A percentile compares a stretch with the other conserved stretches of the same genome.
phyloP scores from a whole-genome alignment of 2,113 vertebrate species.

The Aldabrachelys gigantea region DNA sequence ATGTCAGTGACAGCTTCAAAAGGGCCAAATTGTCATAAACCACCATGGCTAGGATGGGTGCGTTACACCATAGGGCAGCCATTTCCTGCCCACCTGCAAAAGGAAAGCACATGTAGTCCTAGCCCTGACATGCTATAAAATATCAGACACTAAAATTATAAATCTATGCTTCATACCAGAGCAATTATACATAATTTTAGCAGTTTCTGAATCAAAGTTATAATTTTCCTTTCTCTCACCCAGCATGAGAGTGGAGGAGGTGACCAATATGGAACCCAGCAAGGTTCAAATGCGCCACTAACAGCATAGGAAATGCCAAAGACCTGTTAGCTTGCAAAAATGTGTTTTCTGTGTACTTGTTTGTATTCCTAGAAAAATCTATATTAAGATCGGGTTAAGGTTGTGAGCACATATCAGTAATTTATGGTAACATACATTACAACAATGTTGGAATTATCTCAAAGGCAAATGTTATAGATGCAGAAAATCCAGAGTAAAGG shows the following conservation, averaged over 20 bases:
- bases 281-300: neutral
- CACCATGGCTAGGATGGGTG: neutral
- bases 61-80: neutral
- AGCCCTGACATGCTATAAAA: neutral
- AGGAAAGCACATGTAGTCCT: constrained; percentile 25
- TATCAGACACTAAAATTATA: neutral
- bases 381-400: neutral
- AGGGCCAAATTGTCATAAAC: neutral
- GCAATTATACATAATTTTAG: neutral
- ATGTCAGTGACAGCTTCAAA: constrained; percentile 32
- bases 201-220: neutral
- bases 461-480: neutral
- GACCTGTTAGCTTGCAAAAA: neutral
- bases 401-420: neutral
- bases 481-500: neutral
- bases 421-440: neutral
- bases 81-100: neutral
- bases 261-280: neutral
- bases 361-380: neutral
- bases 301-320: neutral
- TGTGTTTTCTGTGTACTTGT: neutral
- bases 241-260: neutral
- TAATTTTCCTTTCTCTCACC: neutral
- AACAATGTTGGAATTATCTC: neutral
- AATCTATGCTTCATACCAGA: neutral